Base-by-base conservation (phyloP, 2,888 invertebrate species). In the Oasisia sp. region DNA sequence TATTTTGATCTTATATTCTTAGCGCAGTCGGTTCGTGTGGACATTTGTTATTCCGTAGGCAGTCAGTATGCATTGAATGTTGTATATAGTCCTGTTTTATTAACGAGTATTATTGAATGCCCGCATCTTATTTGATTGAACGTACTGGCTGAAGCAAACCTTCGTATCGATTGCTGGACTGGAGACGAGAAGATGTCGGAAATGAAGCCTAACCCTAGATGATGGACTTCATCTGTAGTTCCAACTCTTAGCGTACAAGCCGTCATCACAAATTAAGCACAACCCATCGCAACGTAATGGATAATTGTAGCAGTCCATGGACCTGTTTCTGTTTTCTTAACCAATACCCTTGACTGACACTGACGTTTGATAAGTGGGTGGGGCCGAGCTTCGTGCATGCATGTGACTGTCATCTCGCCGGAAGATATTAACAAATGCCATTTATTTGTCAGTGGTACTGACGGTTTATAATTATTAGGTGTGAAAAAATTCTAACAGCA, bases 151-250 rank as follows among this genome's bases (percentile, higher is more conserved):
- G 27, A 74, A 74, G 74, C 27, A 74, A 74, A 74, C 74, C 74
- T 74, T 74, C 74, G 74, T 74, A 74, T 74, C 74, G 74, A 74
- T 74, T 74, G 74, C 74, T 74, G 74, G 74, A 74, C 74, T 74
- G 74, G 74, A 74, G 74, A 74, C 74, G 74, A 74, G 74, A 27
- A 9, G 50, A 50, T 50, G 50, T 50, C 50, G 50, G 50, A 50
- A 50, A 50, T 50, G 74, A 74, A 27, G n/a, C 74, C n/a, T 2
- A 3, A 74, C 27, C 74, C 74, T 27, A 74, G 74, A 74, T n/a
- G 74, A 74, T 74, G 27, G 74, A 74, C 74, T 74, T 74, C 19
- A 74, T 74, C 27, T n/a, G n/a, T 19, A 19, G 27, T 74, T 74
- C 19, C 27, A 74, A 19, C 1, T 74, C 74, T 74, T 74, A 74